These are phyloP conservation scores for Rhinopithecus roxellana DNA, from an alignment of 2,113 vertebrate genomes.

Conservation along the genomic window DNA sequence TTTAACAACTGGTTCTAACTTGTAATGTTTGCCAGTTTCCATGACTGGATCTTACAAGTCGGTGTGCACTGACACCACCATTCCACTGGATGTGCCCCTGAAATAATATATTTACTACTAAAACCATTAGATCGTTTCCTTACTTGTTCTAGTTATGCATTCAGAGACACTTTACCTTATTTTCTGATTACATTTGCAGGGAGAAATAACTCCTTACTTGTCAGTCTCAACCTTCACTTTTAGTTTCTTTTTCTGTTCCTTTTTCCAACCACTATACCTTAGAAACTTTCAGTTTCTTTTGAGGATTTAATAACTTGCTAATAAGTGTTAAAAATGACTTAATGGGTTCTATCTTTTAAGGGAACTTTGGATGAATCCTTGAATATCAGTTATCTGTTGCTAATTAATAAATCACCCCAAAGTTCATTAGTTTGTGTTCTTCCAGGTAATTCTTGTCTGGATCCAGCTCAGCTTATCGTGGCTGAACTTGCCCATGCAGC, in stretches of 20 bases:
- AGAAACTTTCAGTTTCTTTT: background rate
- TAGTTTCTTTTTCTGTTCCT: no score
- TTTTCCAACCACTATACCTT: no score
- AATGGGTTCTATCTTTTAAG: background rate
- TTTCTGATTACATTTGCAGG: background rate
- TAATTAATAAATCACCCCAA: background rate
- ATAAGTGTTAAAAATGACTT: background rate
- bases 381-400: background rate
- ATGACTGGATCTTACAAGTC: background rate
- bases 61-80: background rate
- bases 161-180: background rate
- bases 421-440: background rate
- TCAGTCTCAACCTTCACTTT: background rate
- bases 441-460: background rate
- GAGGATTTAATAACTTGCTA: background rate
- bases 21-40: background rate
- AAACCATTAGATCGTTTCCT: background rate
- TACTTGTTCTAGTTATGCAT: background rate
- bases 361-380: background rate
- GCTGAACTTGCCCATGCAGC: background rate
- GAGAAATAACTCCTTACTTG: background rate
- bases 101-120: constrained; percentile 2
- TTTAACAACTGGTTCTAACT: background rate
- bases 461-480: background rate
- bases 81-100: background rate